These are phyloP conservation scores for Ichneumon xanthorius DNA, from an alignment of 2,888 invertebrate genomes.

Conservation along the genomic window DNA sequence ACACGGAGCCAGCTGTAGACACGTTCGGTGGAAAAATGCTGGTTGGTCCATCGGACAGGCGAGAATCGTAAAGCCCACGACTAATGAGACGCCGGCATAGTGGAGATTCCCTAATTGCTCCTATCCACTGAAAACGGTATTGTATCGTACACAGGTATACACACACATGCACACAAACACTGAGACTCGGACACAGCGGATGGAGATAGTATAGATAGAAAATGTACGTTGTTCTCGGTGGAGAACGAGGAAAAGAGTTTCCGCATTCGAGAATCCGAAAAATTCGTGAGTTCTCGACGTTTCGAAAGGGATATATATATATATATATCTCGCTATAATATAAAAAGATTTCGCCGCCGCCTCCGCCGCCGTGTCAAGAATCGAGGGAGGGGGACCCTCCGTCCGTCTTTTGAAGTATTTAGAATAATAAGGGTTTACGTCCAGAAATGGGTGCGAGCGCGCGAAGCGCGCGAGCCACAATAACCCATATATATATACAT, in stretches of 20 bases:
- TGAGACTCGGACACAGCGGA: neutral
- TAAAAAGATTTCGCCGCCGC: no score
- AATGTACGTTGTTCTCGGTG: neutral
- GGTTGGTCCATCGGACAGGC: constrained; percentile 6
- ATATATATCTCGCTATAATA: no score
- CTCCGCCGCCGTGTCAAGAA: no score
- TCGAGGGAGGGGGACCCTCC: no score
- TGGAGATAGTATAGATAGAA: neutral
- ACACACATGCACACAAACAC: neutral
- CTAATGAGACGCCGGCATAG: constrained; percentile 36
- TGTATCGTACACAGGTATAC: neutral
- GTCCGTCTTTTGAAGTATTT: no score
- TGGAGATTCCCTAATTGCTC: constrained; percentile 43
- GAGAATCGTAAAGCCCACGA: constrained; percentile 27
- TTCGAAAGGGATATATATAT: neutral
- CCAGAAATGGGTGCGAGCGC: no score
- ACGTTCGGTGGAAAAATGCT: constrained; percentile 17
- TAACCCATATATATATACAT: no score
- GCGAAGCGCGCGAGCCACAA: no score
- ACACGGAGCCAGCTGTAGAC: neutral
- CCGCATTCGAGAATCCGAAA: constrained; percentile 18
- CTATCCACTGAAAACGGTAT: constrained; percentile 19
- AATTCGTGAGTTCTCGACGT: constrained; percentile 11
- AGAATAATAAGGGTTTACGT: no score
- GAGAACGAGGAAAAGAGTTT: constrained; percentile 13